A percentile compares a stretch with the other conserved stretches of the same genome.
Conservation (phyloP, 1,140 invertebrate species). For the Drosophila parvula region DNA sequence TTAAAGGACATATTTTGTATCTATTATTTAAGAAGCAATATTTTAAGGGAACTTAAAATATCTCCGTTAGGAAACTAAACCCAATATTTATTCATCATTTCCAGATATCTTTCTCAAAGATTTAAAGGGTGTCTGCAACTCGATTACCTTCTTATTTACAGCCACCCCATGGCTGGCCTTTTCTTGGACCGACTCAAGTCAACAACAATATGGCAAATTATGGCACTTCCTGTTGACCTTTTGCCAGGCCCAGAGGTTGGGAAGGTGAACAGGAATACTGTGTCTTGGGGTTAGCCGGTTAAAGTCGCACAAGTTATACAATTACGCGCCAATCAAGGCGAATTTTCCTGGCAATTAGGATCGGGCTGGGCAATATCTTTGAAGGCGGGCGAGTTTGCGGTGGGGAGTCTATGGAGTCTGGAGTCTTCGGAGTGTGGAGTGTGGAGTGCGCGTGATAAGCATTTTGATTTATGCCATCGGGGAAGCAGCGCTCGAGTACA, state of each 20-base stretch:
- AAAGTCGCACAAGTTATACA: slow-evolving; percentile 70
- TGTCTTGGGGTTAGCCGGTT: slow-evolving; percentile 42
- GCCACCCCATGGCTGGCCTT: neutral
- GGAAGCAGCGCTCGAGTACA: slow-evolving; percentile 48
- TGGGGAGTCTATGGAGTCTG: neutral
- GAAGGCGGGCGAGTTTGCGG: slow-evolving; percentile 30
- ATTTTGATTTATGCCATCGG: slow-evolving; percentile 79
- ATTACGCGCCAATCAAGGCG: slow-evolving; percentile 67
- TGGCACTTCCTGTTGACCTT: slow-evolving; percentile 77
- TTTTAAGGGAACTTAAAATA: no score
- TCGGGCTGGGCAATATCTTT: slow-evolving; percentile 16
- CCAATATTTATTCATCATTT: neutral
- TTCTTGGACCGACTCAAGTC: slow-evolving; percentile 49
- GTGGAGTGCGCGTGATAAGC: slow-evolving; percentile 74
- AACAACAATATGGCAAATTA: slow-evolving; percentile 78
- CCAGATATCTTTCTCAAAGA: neutral
- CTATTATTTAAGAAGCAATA: neutral
- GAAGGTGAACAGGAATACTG: slow-evolving; percentile 5
- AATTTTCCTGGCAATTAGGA: slow-evolving; percentile 54
- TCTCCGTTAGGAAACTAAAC: neutral
- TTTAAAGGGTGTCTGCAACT: slow-evolving; percentile 9
- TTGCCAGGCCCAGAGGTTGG: slow-evolving; percentile 11
- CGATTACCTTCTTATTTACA: neutral
- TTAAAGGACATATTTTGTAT: neutral
- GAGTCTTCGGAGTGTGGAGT: slow-evolving; percentile 16